Conservation (phyloP, 2,888 invertebrate genomes). For the Apoda limacodes region DNA sequence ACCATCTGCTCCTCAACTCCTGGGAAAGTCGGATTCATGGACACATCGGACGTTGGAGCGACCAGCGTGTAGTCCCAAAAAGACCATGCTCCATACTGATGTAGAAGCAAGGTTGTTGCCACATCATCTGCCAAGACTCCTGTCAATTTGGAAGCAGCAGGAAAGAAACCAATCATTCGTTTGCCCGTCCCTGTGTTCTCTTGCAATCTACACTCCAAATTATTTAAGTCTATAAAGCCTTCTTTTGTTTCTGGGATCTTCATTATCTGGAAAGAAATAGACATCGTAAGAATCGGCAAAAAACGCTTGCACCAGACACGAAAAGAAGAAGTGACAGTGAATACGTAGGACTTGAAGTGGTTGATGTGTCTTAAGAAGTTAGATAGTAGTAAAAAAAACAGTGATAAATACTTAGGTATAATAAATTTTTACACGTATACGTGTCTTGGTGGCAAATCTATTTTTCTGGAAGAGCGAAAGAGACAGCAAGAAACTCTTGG, state of each 20-base stretch:
- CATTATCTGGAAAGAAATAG: constrained; percentile 73
- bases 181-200: constrained; percentile 72
- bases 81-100: constrained; percentile 83
- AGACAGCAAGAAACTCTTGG: too few species aligned
- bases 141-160: constrained; percentile 89
- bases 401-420: too few species aligned
- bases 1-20: constrained; percentile 79
- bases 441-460: too few species aligned
- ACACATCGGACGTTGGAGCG: constrained; percentile 81
- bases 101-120: constrained; percentile 82
- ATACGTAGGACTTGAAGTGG: background rate
- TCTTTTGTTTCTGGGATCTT: constrained; percentile 82
- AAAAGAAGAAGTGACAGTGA: too few species aligned
- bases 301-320: too few species aligned
- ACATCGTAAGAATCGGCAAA: constrained; percentile 2
- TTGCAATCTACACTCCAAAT: constrained; percentile 78
- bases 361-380: too few species aligned
- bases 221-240: constrained; percentile 82
- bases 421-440: too few species aligned
- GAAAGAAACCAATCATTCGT: constrained; percentile 85
- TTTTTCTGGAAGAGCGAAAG: too few species aligned
- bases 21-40: constrained; percentile 83
- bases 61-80: constrained; percentile 94
- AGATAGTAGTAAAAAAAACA: too few species aligned
- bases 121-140: constrained; percentile 89